Conservation (phyloP, 2,113 vertebrate species). For the Sylvietta virens region DNA sequence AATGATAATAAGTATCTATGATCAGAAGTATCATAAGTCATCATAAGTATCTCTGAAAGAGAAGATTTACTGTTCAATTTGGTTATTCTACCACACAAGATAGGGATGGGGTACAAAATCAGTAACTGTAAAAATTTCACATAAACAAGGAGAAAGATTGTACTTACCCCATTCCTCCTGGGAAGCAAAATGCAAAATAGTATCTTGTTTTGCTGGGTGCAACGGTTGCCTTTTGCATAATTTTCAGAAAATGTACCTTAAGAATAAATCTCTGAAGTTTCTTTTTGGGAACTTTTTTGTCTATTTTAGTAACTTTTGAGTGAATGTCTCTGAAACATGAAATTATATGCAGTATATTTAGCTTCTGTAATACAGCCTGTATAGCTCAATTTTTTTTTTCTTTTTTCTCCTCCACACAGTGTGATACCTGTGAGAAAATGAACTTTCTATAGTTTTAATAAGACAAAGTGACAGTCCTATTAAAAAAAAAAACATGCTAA, state of each 20-base stretch:
- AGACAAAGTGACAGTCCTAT: not conserved
- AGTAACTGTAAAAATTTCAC: not conserved
- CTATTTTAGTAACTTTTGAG: not conserved
- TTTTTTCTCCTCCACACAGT: not conserved
- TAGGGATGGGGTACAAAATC: not conserved
- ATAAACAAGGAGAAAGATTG: not conserved
- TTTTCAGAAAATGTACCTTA: not conserved
- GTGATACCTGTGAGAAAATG: not conserved
- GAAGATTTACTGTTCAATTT: not conserved
- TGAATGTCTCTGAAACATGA: not conserved
- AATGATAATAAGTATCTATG: not conserved
- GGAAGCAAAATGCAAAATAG: not conserved
- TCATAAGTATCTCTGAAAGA: not conserved
- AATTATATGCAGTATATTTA: not conserved
- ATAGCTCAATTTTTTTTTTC: not conserved
- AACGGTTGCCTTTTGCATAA: not conserved
- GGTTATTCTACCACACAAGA: not conserved
- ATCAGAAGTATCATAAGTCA: not conserved
- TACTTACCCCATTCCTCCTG: not conserved
- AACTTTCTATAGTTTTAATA: not conserved
- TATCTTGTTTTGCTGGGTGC: not conserved
- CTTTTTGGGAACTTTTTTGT: not conserved
- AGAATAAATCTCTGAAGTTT: not conserved
- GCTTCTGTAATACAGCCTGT: not conserved
- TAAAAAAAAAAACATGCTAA: not conserved